phyloP scores from a whole-genome alignment of 1,140 invertebrate species.

The Danaus melanippus region DNA sequence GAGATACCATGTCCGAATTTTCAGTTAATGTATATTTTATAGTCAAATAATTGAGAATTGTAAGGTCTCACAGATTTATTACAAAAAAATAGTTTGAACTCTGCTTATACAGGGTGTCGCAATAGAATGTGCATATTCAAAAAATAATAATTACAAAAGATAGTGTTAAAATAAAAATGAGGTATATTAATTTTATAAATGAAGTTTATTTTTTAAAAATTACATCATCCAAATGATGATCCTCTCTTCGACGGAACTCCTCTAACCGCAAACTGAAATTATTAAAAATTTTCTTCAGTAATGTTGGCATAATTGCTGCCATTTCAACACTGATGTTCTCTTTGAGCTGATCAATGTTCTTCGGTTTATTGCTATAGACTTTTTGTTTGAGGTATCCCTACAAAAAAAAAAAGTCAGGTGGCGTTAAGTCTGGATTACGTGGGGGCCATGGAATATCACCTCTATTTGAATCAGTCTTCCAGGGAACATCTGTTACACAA shows the following conservation, averaged over 20 bases:
- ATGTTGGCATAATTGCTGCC: slow-evolving; percentile 2
- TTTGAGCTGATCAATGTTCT: slow-evolving; percentile 2
- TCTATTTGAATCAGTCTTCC: slow-evolving; percentile 11
- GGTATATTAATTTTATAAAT: neutral
- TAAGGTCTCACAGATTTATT: no score
- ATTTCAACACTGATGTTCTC: slow-evolving; percentile 12
- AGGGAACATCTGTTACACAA: slow-evolving; percentile 7
- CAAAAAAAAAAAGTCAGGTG: slow-evolving; percentile 11
- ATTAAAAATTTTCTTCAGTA: slow-evolving; percentile 7
- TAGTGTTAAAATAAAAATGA: no score
- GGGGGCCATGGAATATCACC: slow-evolving; percentile 13
- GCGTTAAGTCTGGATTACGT: slow-evolving; percentile 11
- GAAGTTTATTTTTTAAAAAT: slow-evolving; percentile 24
- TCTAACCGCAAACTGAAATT: slow-evolving; percentile 10
- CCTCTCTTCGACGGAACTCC: slow-evolving; percentile 10
- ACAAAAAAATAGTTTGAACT: no score
- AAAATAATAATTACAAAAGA: no score
- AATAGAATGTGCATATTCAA: no score
- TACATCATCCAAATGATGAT: slow-evolving; percentile 16
- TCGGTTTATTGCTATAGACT: slow-evolving; percentile 7
- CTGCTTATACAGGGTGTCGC: no score
- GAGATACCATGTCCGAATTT: no score
- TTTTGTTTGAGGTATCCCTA: slow-evolving; percentile 6
- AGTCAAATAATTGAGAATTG: no score
- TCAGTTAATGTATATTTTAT: no score